Base-by-base conservation (phyloP, 2,113 vertebrate species). In the Thunnus thynnus region DNA sequence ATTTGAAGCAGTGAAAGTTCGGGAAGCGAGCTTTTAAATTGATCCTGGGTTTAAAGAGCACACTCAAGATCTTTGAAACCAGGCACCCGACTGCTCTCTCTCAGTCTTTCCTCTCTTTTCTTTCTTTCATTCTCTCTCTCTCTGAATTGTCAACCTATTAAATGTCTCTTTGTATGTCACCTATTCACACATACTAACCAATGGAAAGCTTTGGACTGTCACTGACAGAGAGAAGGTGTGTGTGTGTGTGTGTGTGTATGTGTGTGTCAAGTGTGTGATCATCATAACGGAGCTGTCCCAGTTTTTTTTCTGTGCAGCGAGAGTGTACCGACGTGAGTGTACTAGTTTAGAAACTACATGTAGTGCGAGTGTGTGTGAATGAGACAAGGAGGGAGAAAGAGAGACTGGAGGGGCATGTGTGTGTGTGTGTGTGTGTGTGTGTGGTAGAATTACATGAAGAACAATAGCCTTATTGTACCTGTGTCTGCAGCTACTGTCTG, bases 401-500 rank as follows among this genome's bases (percentile, higher is more conserved):
- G 56, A 27, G 69, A 58, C 32, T 46, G 66, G 72, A 2, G 2
- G 44, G 20, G 44, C 48, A 61, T 55, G n/a, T 41, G 30, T 63
- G 73, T 62, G 55, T 32, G 73, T 64, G 20, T 20, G 20, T 20
- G 20, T 20, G 60, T 78, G 76, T 78, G 72, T 76, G 64, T 86
- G 82, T 77, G 80, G 50, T 89, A 47, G 80, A 78, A 83, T 91
- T 91, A 89, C 91, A 89, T 27, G 36, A 55, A 84, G 90, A 87
- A 94, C 92, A 94, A 91, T 62, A 51, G 88, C 25, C 71, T 72
- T 60, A 89, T 92, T 94, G 91, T 93, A 88, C 90, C 85, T 90
- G 78, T 41, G 58, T 85, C 73, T 84, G 68, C 44, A 76, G 84
- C 83, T 61, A 48, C 78, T 77, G 80, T 80, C 79, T 71, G 82